Conservation (phyloP, 2,888 invertebrate genomes). For the Chymomyza procnemis region DNA sequence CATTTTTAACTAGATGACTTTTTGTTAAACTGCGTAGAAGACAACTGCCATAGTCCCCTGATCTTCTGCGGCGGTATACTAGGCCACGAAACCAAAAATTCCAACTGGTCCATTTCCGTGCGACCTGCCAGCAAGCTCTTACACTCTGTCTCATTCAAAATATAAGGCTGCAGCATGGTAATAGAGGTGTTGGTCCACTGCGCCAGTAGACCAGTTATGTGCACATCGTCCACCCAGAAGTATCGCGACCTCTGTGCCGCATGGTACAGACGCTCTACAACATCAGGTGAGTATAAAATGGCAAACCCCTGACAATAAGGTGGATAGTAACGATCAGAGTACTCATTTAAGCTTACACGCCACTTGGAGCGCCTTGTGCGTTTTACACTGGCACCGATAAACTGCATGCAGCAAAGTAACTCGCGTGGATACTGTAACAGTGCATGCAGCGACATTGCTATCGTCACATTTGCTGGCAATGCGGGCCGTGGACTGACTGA, state of each 20-base stretch:
- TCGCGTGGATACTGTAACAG: slow-evolving; percentile 76
- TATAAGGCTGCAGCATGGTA: slow-evolving; percentile 71
- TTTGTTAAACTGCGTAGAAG: slow-evolving; percentile 32
- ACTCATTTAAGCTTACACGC: slow-evolving; percentile 86
- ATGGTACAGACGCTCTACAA: slow-evolving; percentile 81
- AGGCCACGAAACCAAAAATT: slow-evolving; percentile 77
- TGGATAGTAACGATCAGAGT: slow-evolving; percentile 83
- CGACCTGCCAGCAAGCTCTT: slow-evolving; percentile 57
- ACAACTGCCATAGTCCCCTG: slow-evolving; percentile 78
- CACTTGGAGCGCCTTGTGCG: slow-evolving; percentile 86
- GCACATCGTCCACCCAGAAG: slow-evolving; percentile 92
- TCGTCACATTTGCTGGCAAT: slow-evolving; percentile 34
- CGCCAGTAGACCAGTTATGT: slow-evolving; percentile 85
- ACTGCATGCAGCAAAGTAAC: slow-evolving; percentile 83
- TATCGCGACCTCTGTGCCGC: slow-evolving; percentile 83
- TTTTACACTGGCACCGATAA: slow-evolving; percentile 80
- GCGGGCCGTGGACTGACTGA: slow-evolving; percentile 17
- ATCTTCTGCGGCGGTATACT: slow-evolving; percentile 78
- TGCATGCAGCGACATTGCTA: slow-evolving; percentile 11
- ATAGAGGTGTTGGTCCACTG: slow-evolving; percentile 80
- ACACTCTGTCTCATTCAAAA: slow-evolving; percentile 57
- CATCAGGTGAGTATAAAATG: slow-evolving; percentile 84
- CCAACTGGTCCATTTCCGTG: slow-evolving; percentile 59
- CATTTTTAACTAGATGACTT: neutral
- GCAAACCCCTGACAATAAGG: slow-evolving; percentile 87